Base-by-base conservation (phyloP, 2,113 vertebrate species). In the Psittacara wagleri region DNA sequence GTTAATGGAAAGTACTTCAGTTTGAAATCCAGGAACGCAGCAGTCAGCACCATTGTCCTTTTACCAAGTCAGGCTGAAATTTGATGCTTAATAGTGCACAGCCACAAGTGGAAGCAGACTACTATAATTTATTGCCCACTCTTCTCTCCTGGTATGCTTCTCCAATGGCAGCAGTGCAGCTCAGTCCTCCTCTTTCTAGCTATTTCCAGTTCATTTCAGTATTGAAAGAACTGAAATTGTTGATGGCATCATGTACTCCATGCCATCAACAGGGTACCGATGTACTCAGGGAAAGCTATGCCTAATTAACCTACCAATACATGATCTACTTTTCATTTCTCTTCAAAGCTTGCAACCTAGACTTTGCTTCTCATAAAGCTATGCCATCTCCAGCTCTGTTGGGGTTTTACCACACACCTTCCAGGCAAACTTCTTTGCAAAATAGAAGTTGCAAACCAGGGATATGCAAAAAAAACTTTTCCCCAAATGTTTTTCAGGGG, bases 401-500 rank as follows among this genome's bases (percentile, higher is more conserved):
- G 9, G 19, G 31, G 13, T 35, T 69, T 75, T 48, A 41, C 9
- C 44, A 35, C 31, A 7, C 0, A 0, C 19, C 27, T 64, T 37
- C 69, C 25, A 35, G 13, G 57, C 33, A 59, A 59, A 35, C 19
- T 46, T 35, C 23, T 46, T 49, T 24, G 48, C 35, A 51, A 75
- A 64, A 73, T 17, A 54, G 31, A 31, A 59, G 33, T 3, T 37
- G 27, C 25, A 62, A 74, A 12, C 6, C 29, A 44, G 43, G 23
- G 9, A 25, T 1, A 0, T 0, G 11, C 1, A 10, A 59, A 1
- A 57, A 43, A 35, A 64, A 17, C 19, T 9, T 64, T 18, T 39
- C 24, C 19, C 12, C 46, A n/a, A 48, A 63, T 17, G 6, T 22
- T 49, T 61, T 29, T 13, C 0, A 1, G 37, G 13, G 16, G 7